phyloP scores from a whole-genome alignment of 2,797 vertebrate species.

The Iguana delicatissima region DNA sequence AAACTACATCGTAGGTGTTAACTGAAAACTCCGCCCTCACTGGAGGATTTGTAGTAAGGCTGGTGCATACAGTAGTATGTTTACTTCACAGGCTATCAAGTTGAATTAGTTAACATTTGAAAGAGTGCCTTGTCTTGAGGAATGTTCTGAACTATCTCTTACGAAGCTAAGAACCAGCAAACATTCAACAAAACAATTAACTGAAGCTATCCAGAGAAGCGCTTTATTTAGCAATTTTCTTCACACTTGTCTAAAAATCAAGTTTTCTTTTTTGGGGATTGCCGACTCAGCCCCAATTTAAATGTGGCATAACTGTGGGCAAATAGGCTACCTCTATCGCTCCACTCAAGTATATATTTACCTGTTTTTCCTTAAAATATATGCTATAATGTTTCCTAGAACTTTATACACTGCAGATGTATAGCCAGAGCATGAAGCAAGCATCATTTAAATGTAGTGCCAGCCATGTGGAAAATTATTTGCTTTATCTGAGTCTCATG shows the following conservation, averaged over 20 bases:
- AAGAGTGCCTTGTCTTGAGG: constrained; percentile 53
- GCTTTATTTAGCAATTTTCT: constrained; percentile 56
- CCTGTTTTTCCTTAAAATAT: not conserved
- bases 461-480: not conserved
- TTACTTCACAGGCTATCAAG: constrained; percentile 26
- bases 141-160: constrained; percentile 21
- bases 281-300: not conserved
- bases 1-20: not conserved
- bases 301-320: not conserved
- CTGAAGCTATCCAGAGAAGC: constrained; percentile 60
- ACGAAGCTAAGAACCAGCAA: constrained; percentile 52
- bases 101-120: constrained; percentile 52
- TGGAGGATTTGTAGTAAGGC: constrained; percentile 38
- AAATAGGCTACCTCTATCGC: not conserved
- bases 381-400: not conserved
- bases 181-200: constrained; percentile 12
- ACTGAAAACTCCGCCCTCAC: not conserved
- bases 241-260: constrained; percentile 39
- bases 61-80: not conserved
- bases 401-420: not conserved
- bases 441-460: not conserved
- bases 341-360: not conserved
- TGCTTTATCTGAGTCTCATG: not conserved
- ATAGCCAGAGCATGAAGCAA: not conserved
- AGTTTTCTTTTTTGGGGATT: constrained; percentile 39